Conservation (phyloP, 2,888 invertebrate species). For the Andrena minutula region DNA sequence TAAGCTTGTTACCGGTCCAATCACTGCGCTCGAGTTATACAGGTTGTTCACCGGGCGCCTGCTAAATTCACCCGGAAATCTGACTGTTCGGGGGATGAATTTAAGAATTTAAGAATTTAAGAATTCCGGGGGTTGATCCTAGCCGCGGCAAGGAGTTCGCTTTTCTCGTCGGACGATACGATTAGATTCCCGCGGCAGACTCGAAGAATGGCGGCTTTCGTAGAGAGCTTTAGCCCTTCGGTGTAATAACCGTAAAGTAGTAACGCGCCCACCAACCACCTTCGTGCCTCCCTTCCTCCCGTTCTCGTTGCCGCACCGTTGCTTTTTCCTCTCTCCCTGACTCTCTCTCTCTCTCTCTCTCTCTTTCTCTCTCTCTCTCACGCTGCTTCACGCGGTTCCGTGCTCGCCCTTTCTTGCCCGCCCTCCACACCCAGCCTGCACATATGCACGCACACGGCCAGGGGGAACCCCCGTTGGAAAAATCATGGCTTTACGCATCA, state of each 20-base stretch:
- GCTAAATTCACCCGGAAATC: not conserved
- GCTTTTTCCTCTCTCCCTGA: slow-evolving; percentile 35
- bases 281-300: slow-evolving; percentile 1
- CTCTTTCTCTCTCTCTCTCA: slow-evolving; percentile 42
- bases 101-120: not conserved
- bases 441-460: slow-evolving; percentile 42
- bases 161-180: slow-evolving; percentile 33
- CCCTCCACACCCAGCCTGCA: not conserved
- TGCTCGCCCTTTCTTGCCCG: slow-evolving; percentile 2
- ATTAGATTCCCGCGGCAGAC: slow-evolving; percentile 51
- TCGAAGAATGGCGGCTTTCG: slow-evolving; percentile 47
- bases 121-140: not conserved
- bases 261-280: slow-evolving; percentile 51
- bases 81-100: not conserved
- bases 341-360: slow-evolving; percentile 45
- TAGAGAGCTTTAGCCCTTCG: slow-evolving; percentile 59
- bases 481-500: slow-evolving; percentile 83
- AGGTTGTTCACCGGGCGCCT: not conserved
- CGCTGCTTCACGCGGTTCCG: not conserved
- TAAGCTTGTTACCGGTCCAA: slow-evolving; percentile 19
- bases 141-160: not conserved
- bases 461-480: slow-evolving; percentile 76
- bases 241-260: slow-evolving; percentile 81
- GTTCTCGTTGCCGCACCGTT: slow-evolving; percentile 11
- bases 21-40: not conserved